Evolutionary conservation across 2,888 invertebrate genomes (phyloP), one percentile per base, ranked within the genome.

Genomic region (Platycheirus albimanus): DNA sequence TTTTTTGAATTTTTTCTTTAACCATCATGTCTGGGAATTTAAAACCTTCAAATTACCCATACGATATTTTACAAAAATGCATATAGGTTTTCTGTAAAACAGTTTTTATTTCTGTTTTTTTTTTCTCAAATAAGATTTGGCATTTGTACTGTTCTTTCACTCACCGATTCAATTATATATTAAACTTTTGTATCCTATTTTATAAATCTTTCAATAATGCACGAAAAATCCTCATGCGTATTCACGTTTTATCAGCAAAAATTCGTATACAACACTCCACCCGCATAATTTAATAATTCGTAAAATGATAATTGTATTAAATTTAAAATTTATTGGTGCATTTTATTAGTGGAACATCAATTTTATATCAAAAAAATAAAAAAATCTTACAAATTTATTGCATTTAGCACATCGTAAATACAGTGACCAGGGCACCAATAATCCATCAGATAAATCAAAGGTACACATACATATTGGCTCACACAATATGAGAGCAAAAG

Each of bases 341-440:
- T 63, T 63, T 69, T 49, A 71, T 36, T 45, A 33, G 47, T 20
- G 15, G n/a, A 41, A 41, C 45, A 75, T 80, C 36, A 58, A 70
- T 75, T 75, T 49, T 8, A 63, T 17, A 58, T 33, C 47, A 47
- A 58, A 47, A 63, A 43, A 33, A 11, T 17, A 45, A 47, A 61
- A 74, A 69, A 47, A 28, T 8, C 24, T 28, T 8, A 8, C 4
- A 80, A 80, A 80, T 76, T 58, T 58, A 81, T 81, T 33, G 38
- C 66, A 66, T 76, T 81, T 76, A 81, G 47, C 80, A 76, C 80
- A 66, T 76, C 70, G 80, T 81, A 76, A 81, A 76, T 38, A 51
- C 20, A 58, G 13, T 38, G 24, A 24, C 56, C 45, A 10, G 17
- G 30, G 38, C 17, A 52, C 49, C 38, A 30, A 76, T 81, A 81